Percentiles rank a stretch among this genome's conserved stretches.
Conservation (phyloP, 2,888 invertebrate species). For the Pheosia gnoma region DNA sequence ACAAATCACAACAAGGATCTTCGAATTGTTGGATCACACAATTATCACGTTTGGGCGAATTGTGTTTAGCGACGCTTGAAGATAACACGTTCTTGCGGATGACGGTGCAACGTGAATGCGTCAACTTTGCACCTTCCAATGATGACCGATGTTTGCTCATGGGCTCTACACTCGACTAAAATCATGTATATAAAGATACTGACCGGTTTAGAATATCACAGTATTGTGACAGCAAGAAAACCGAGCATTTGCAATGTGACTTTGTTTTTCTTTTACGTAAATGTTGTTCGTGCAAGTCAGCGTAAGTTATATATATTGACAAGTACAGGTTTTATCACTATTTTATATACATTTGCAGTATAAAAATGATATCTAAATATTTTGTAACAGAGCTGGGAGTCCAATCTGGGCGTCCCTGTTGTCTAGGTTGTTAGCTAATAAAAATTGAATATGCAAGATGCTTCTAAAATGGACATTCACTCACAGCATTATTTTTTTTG, state of each 20-base stretch:
- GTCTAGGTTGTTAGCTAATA: no score
- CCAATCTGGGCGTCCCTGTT: no score
- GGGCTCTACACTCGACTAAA: conserved; percentile 47
- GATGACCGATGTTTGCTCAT: conserved; percentile 33
- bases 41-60: conserved; percentile 47
- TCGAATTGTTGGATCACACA: conserved; percentile 17
- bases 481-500: no score
- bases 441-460: no score
- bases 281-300: background rate
- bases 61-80: conserved; percentile 34
- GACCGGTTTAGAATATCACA: conserved; percentile 43
- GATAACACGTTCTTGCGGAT: conserved; percentile 51
- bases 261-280: conserved; percentile 12
- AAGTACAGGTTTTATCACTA: no score
- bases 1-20: conserved; percentile 14
- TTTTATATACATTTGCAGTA: background rate
- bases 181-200: conserved; percentile 64
- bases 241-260: conserved; percentile 47
- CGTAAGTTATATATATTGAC: no score
- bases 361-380: background rate
- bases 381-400: no score
- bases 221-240: conserved; percentile 44
- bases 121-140: conserved; percentile 40
- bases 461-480: no score
- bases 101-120: conserved; percentile 43